Conservation (phyloP, 1,140 invertebrate species). For the Chionoecetes opilio region DNA sequence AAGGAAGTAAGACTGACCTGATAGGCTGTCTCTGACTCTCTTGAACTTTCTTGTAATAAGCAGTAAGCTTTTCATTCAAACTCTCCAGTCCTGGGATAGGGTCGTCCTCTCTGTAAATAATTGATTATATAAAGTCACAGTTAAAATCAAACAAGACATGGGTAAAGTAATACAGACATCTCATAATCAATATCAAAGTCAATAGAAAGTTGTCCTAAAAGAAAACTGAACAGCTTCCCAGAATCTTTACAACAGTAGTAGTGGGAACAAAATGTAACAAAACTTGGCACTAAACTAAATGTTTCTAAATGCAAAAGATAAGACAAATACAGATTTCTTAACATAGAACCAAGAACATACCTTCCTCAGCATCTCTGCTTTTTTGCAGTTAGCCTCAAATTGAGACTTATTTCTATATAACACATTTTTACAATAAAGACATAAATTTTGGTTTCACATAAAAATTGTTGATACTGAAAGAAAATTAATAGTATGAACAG, state of each 20-base stretch:
- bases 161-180: background rate
- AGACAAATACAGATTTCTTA: background rate
- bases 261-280: background rate
- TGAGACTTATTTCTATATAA: background rate
- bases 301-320: background rate
- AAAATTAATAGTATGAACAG: background rate
- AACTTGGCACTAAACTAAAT: background rate
- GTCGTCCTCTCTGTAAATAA: conserved; percentile 62
- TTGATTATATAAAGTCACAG: background rate
- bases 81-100: conserved; percentile 61
- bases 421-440: background rate
- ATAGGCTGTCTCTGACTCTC: conserved; percentile 39
- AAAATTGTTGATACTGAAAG: background rate
- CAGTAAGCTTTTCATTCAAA: conserved; percentile 66
- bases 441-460: background rate
- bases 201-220: background rate
- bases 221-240: background rate
- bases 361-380: conserved; percentile 11
- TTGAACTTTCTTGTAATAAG: conserved; percentile 73
- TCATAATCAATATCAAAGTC: background rate
- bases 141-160: background rate
- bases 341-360: background rate
- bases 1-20: conserved; percentile 43
- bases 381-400: background rate
- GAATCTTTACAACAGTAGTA: background rate